Base-by-base conservation (phyloP, 2,888 invertebrate genomes). In the Drosophila paranaensis region DNA sequence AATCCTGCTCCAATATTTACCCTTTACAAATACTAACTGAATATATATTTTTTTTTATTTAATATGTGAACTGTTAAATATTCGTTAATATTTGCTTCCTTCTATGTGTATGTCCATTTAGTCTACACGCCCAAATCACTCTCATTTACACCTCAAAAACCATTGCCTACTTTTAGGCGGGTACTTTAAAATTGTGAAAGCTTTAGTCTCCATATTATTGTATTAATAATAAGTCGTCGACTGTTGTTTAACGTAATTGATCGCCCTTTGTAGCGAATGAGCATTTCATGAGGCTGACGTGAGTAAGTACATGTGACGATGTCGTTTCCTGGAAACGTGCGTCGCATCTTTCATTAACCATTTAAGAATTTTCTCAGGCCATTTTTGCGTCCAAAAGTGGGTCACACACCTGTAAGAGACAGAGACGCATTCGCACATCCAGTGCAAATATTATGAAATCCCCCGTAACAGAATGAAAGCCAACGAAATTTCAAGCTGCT, bases 391-490 rank as follows among this genome's bases (percentile, higher is more conserved):
- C 48, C 13, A 54, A 71, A 85, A 71, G 65, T 85, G 79, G 89
- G 85, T 85, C 88, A 81, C 85, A 75, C 82, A 84, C 85, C 88
- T 85, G 88, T 79, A 79, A 65, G 73, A 70, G 62, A 58, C 69
- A 64, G 63, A 79, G 67, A 56, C 56, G 57, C 70, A 68, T 67
- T 64, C 56, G 68, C 42, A 46, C 30, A 64, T 30, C 65, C 65
- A 79, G 71, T 75, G 81, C 74, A 81, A 87, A 89, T 89, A 89
- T 89, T 85, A 85, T 84, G 89, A 85, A 85, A 85, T 85, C 63
- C 68, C 74, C 71, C 66, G 56, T 65, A 71, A 70, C 58, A 67
- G 65, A 77, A 79, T 73, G 77, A 74, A 82, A 88, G 82, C 69
- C 77, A 83, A 63, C 68, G 66, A 58, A 46, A 62, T 60, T 54